A percentile compares a stretch with the other conserved stretches of the same genome.
phyloP scores from a whole-genome alignment of 1,140 invertebrate species.

The Vollenhovia emeryi region DNA sequence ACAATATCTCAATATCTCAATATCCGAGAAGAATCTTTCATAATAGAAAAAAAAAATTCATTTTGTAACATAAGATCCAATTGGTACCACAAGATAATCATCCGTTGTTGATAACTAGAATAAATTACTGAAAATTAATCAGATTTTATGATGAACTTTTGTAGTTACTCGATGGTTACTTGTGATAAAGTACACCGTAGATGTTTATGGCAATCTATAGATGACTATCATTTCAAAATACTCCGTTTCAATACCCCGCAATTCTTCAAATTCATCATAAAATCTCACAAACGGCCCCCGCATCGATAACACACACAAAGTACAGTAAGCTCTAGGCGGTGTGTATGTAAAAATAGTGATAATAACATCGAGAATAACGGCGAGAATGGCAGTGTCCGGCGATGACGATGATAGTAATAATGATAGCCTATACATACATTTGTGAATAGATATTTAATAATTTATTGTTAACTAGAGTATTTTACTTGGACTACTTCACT shows the following conservation, averaged over 20 bases:
- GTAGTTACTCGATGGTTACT: not conserved
- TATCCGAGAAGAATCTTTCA: not conserved
- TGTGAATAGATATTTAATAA: conserved; percentile 85
- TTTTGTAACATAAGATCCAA: conserved; percentile 22
- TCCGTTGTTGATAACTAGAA: conserved; percentile 38
- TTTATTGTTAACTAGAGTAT: conserved; percentile 84
- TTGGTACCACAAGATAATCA: conserved; percentile 39
- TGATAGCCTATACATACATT: conserved; percentile 79
- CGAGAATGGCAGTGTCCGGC: conserved; percentile 51
- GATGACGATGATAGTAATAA: conserved; percentile 70
- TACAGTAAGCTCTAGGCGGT: conserved; percentile 47
- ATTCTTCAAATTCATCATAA: conserved; percentile 1
- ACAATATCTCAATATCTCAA: conserved; percentile 26
- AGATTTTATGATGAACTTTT: not conserved
- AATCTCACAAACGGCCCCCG: not conserved
- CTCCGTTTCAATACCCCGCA: not conserved
- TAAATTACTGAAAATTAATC: not conserved
- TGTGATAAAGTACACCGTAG: not conserved
- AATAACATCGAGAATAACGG: conserved; percentile 49
- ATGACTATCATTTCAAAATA: not conserved
- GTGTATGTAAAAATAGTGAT: conserved; percentile 56
- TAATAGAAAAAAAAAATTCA: not conserved
- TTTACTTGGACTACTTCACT: conserved; percentile 77
- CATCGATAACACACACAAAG: conserved; percentile 26
- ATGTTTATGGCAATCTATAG: not conserved